Percentiles rank a stretch among this genome's conserved stretches.
Evolutionary conservation across 2,797 vertebrate species (phyloP).

Genomic region (Philypnodon macrostomus): DNA sequence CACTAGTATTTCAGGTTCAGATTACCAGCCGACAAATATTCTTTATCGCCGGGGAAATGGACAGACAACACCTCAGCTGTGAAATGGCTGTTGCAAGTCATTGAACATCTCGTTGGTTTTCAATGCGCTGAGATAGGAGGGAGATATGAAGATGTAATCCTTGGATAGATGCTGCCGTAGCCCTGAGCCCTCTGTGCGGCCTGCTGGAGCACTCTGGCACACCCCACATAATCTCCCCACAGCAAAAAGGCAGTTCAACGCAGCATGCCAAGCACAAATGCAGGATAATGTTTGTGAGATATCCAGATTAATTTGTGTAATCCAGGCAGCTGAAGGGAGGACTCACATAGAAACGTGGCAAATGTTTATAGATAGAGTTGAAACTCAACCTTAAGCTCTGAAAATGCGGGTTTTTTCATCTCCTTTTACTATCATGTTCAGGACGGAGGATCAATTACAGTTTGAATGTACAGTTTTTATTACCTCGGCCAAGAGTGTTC

Average conservation of each 20-base stretch:
- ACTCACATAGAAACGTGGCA: conserved; percentile 69
- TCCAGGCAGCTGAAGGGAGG: conserved; percentile 69
- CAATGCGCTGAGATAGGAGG: conserved; percentile 64
- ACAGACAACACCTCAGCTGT: conserved; percentile 68
- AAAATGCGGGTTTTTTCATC: conserved; percentile 24
- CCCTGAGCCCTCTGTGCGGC: conserved; percentile 65
- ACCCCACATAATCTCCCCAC: conserved; percentile 73
- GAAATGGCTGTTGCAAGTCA: conserved; percentile 72
- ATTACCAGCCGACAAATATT: conserved; percentile 50
- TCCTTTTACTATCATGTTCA: conserved; percentile 38
- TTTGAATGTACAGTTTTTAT: too few species aligned
- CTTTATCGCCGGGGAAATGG: conserved; percentile 59
- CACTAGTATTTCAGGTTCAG: conserved; percentile 47
- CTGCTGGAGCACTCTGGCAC: too few species aligned
- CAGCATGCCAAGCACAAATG: conserved; percentile 65
- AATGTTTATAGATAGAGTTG: conserved; percentile 72
- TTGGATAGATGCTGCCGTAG: conserved; percentile 65
- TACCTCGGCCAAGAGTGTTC: too few species aligned
- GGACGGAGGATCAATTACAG: too few species aligned
- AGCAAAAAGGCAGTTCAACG: conserved; percentile 69
- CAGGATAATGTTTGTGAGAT: conserved; percentile 78
- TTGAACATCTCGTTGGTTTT: conserved; percentile 68
- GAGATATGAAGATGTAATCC: conserved; percentile 76
- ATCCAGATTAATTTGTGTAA: conserved; percentile 79
- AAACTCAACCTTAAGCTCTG: conserved; percentile 68